Evolutionary conservation across 37 sponge, comb jelly and placozoan species (phyloP).

Genomic region (Geodia barretti): DNA sequence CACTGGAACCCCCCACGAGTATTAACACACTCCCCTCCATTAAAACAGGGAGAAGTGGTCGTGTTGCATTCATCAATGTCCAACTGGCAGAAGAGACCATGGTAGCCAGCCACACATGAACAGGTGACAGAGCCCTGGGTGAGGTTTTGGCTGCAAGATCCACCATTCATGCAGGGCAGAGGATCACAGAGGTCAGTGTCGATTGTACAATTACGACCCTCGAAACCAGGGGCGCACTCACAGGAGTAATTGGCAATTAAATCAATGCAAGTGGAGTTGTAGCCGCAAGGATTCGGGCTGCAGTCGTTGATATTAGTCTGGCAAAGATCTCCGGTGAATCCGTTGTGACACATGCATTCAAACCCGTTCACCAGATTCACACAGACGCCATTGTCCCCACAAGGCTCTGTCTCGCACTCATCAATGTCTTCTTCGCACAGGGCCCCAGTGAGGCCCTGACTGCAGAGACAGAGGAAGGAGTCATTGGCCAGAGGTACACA

Average conservation of each 20-base stretch:
- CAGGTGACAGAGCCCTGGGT: not conserved
- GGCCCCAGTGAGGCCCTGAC: conserved; percentile 31
- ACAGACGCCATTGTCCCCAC: conserved; percentile 55
- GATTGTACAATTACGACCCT: conserved; percentile 49
- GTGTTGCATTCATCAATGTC: conserved; percentile 39
- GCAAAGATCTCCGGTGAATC: conserved; percentile 52
- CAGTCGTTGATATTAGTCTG: conserved; percentile 29
- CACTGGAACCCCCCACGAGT: conserved; percentile 33
- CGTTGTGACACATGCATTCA: conserved; percentile 54
- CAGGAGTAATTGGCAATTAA: conserved; percentile 45
- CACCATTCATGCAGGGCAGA: conserved; percentile 58
- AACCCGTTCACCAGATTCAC: conserved; percentile 39
- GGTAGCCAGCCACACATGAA: conserved; percentile 40
- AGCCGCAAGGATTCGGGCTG: conserved; percentile 29
- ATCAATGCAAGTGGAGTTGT: conserved; percentile 61
- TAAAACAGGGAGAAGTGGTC: conserved; percentile 5
- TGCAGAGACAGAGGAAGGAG: conserved; percentile 55
- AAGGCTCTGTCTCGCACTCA: conserved; percentile 36
- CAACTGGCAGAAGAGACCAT: conserved; percentile 37
- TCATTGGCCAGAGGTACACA: conserved; percentile 7
- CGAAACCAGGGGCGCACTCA: conserved; percentile 41
- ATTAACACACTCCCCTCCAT: conserved; percentile 34
- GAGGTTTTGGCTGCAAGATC: conserved; percentile 41
- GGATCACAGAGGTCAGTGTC: conserved; percentile 38
- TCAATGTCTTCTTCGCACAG: conserved; percentile 35